Evolutionary conservation across 1,140 invertebrate genomes (phyloP).

Genomic region (Panulirus ornatus): DNA sequence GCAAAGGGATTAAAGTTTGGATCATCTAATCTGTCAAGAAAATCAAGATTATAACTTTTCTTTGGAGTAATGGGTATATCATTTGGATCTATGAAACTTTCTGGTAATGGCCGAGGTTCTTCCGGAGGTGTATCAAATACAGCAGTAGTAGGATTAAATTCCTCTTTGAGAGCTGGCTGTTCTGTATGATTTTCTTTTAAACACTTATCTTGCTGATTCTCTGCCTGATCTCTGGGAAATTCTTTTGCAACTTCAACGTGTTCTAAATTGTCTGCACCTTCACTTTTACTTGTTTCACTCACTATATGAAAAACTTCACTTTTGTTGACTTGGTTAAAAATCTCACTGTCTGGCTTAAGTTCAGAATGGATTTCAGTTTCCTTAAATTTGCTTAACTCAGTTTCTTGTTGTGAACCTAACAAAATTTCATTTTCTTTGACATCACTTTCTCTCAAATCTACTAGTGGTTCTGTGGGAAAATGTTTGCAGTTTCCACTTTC

Average conservation of each 20-base stretch:
- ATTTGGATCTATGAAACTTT: not conserved
- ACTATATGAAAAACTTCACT: not conserved
- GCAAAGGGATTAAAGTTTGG: constrained; percentile 75
- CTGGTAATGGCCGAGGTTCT: not conserved
- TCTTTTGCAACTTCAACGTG: not conserved
- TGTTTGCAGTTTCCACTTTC: not conserved
- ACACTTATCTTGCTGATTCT: not conserved
- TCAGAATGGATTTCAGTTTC: not conserved
- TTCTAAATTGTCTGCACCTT: not conserved
- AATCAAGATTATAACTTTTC: constrained; percentile 73
- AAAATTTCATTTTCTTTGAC: not conserved
- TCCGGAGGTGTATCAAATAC: not conserved
- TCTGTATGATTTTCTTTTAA: not conserved
- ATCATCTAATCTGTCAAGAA: constrained; percentile 73
- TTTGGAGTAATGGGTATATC: constrained; percentile 66
- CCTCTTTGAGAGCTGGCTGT: not conserved
- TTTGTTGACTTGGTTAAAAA: not conserved
- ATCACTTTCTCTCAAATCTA: not conserved
- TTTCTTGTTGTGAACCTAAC: not conserved
- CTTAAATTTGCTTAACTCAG: not conserved
- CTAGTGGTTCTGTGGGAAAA: not conserved
- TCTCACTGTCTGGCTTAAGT: not conserved
- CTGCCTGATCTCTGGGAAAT: not conserved
- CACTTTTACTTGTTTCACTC: not conserved
- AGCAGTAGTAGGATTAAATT: not conserved